phyloP scores from a whole-genome alignment of 2,888 invertebrate genomes.

The Dilophus febrilis region DNA sequence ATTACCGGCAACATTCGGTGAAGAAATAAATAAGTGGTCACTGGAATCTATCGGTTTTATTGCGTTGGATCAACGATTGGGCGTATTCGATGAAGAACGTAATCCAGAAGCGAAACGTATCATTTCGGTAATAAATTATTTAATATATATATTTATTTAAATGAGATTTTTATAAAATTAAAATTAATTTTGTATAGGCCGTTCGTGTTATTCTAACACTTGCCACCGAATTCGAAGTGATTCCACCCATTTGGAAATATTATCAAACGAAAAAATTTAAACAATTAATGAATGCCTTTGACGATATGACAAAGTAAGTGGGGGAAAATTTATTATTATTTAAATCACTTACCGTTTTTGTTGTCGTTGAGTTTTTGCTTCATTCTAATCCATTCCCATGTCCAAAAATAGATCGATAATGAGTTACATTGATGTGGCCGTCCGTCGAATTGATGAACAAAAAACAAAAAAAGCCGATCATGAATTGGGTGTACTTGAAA shows the following conservation, averaged over 20 bases:
- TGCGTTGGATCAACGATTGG: slow-evolving; percentile 24
- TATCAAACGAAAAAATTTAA: slow-evolving; percentile 1
- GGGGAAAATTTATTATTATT: no score
- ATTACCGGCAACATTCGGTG: slow-evolving; percentile 29
- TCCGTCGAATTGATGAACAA: slow-evolving; percentile 16
- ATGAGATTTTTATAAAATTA: no score
- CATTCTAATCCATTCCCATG: no score
- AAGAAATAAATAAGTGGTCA: slow-evolving; percentile 29
- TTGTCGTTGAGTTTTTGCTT: no score
- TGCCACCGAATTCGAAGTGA: slow-evolving; percentile 20
- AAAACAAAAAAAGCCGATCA: slow-evolving; percentile 10
- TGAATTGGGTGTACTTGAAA: slow-evolving; percentile 40
- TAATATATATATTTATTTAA: no score
- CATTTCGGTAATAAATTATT: slow-evolving; percentile 12
- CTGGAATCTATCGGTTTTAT: slow-evolving; percentile 34
- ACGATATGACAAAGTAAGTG: slow-evolving; percentile 1
- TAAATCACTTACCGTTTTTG: no score
- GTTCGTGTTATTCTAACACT: slow-evolving; percentile 14
- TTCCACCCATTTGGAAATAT: slow-evolving; percentile 21
- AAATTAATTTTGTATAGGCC: background rate
- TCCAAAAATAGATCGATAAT: slow-evolving; percentile 14
- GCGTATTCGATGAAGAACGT: slow-evolving; percentile 12
- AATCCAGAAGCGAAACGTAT: slow-evolving; percentile 2
- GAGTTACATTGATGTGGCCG: slow-evolving; percentile 26
- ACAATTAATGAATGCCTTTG: slow-evolving; percentile 3